Evolutionary conservation across 2,113 vertebrate genomes (phyloP).

Genomic region (Gymnogyps californianus): DNA sequence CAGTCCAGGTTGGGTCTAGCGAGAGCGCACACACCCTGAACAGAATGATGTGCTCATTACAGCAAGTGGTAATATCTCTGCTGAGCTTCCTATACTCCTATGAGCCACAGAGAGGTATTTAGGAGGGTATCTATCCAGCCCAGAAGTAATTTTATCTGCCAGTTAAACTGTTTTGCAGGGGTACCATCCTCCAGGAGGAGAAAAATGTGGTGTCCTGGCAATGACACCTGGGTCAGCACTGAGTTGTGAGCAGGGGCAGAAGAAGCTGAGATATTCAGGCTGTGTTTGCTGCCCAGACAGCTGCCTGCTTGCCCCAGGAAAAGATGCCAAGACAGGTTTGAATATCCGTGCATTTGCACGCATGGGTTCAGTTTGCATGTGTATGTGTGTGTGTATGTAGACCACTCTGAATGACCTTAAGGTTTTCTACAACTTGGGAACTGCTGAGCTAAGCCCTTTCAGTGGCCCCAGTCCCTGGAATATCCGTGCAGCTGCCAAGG

Average conservation of each 20-base stretch:
- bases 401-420: not conserved
- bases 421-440: not conserved
- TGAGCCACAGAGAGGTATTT: not conserved
- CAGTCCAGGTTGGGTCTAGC: not conserved
- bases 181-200: not conserved
- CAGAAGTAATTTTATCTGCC: not conserved
- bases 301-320: not conserved
- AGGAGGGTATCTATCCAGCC: not conserved
- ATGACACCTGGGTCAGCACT: not conserved
- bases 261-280: not conserved
- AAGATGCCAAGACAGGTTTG: not conserved
- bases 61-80: not conserved
- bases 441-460: not conserved
- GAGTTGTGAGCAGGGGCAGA: not conserved
- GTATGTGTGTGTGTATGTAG: not conserved
- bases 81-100: not conserved
- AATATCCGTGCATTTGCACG: not conserved
- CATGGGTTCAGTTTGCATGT: not conserved
- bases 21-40: not conserved
- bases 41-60: rapidly evolving
- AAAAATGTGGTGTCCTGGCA: not conserved
- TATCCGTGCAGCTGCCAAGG: not conserved
- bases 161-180: not conserved
- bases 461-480: not conserved
- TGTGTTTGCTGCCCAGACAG: not conserved